Evolutionary conservation across 2,888 invertebrate species (phyloP).

Genomic region (Parasteatoda lunata): DNA sequence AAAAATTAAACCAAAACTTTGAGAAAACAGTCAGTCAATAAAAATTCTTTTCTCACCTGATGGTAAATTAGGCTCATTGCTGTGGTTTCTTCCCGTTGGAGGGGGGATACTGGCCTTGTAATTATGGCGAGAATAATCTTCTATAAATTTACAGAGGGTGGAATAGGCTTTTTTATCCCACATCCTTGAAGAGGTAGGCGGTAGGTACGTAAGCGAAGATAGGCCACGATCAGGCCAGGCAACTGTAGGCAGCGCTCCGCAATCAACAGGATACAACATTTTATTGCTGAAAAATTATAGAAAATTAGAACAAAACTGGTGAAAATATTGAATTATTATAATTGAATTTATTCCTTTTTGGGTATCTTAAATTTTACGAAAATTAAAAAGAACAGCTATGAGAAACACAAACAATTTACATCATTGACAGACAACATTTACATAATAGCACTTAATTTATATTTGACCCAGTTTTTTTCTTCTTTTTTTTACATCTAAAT

Average conservation of each 20-base stretch:
- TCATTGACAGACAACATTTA: too few relatives aligned
- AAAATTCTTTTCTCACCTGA: conserved; percentile 12
- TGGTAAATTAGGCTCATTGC: conserved; percentile 38
- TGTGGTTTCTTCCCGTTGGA: background rate
- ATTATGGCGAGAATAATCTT: conserved; percentile 31
- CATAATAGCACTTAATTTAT: too few relatives aligned
- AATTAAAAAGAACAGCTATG: too few relatives aligned
- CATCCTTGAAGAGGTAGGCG: background rate
- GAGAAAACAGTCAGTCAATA: too few relatives aligned
- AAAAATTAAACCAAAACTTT: too few relatives aligned
- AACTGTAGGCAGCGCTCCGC: conserved; percentile 30
- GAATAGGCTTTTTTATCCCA: conserved; percentile 38
- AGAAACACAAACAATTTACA: too few relatives aligned
- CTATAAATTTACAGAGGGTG: conserved; percentile 33
- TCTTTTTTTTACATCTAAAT: too few relatives aligned
- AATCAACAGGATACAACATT: conserved; percentile 41
- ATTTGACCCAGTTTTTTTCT: too few relatives aligned
- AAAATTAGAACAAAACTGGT: background rate
- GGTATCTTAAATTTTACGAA: too few relatives aligned
- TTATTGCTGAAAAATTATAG: background rate
- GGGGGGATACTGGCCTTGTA: background rate
- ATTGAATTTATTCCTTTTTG: too few relatives aligned
- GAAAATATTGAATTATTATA: background rate
- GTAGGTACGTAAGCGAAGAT: conserved; percentile 15
- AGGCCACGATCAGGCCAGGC: conserved; percentile 39